A percentile compares a stretch with the other conserved stretches of the same genome.
phyloP scores from a whole-genome alignment of 2,888 invertebrate genomes.

The Dryadula phaetusa region DNA sequence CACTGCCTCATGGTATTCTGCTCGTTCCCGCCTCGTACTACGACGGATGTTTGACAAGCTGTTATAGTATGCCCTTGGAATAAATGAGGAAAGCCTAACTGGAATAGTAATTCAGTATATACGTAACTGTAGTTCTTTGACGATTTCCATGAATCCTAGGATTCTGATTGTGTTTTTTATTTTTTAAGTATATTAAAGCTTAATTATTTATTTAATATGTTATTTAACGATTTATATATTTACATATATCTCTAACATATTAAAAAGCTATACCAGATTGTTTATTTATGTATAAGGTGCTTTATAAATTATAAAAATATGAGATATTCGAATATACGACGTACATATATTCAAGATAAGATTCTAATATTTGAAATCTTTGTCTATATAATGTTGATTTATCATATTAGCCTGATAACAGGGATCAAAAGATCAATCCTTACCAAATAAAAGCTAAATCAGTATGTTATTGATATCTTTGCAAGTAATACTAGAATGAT shows the following conservation, averaged over 20 bases:
- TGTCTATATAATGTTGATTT: neutral
- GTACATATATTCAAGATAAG: neutral
- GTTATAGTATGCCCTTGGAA: conserved; percentile 49
- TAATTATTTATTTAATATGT: too few species aligned
- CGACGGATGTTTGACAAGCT: conserved; percentile 49
- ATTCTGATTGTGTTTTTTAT: conserved; percentile 1
- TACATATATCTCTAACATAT: too few species aligned
- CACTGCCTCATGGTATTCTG: conserved; percentile 44
- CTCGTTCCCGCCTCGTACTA: conserved; percentile 44
- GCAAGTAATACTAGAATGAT: neutral
- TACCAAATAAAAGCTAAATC: neutral
- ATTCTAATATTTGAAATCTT: neutral
- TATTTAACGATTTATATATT: too few species aligned
- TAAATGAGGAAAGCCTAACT: conserved; percentile 45
- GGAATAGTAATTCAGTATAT: conserved; percentile 34
- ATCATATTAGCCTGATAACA: conserved; percentile 4
- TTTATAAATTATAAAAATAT: conserved; percentile 7
- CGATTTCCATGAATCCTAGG: conserved; percentile 16
- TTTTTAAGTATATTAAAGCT: neutral
- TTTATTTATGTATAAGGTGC: neutral
- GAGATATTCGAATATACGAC: too few species aligned
- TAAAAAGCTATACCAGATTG: neutral
- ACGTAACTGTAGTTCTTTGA: conserved; percentile 40
- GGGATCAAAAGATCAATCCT: conserved; percentile 2
- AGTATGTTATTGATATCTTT: neutral